These are phyloP conservation scores for Hesperia comma DNA, from an alignment of 2,888 invertebrate genomes.

Conservation along the genomic window DNA sequence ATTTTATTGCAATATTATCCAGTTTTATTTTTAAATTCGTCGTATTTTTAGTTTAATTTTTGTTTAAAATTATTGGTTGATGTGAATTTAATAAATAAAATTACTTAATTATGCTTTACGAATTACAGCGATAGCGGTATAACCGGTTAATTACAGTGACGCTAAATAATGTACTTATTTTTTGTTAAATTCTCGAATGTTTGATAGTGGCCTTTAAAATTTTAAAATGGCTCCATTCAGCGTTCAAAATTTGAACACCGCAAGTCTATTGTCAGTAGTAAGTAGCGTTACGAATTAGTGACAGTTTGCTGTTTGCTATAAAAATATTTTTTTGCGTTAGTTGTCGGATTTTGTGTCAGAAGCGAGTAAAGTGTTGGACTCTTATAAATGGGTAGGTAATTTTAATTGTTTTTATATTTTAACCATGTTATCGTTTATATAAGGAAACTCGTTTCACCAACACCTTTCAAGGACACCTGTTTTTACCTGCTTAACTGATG, in stretches of 20 bases:
- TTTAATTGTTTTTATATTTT: background rate
- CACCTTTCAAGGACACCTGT: constrained; percentile 7
- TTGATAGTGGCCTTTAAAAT: constrained; percentile 31
- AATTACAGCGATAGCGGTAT: constrained; percentile 2
- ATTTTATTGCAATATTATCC: background rate
- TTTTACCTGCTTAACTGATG: background rate
- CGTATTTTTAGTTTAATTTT: background rate
- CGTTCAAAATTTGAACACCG: constrained; percentile 40
- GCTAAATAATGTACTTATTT: constrained; percentile 19
- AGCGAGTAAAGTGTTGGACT: constrained; percentile 41
- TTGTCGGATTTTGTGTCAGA: constrained; percentile 41
- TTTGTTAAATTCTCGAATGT: constrained; percentile 33
- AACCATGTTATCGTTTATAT: background rate
- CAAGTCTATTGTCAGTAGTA: constrained; percentile 41
- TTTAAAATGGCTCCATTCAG: constrained; percentile 30
- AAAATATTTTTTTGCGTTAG: constrained; percentile 35
- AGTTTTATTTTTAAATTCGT: background rate
- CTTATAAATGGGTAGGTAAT: constrained; percentile 43
- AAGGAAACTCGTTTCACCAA: constrained; percentile 19
- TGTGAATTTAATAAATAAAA: constrained; percentile 16
- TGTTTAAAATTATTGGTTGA: background rate
- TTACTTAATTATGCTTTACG: constrained; percentile 10
- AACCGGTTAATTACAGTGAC: constrained; percentile 27
- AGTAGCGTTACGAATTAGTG: constrained; percentile 41
- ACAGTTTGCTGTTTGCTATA: constrained; percentile 43